These are phyloP conservation scores for Silurus asotus DNA, from an alignment of 2,113 vertebrate genomes.

Conservation along the genomic window DNA sequence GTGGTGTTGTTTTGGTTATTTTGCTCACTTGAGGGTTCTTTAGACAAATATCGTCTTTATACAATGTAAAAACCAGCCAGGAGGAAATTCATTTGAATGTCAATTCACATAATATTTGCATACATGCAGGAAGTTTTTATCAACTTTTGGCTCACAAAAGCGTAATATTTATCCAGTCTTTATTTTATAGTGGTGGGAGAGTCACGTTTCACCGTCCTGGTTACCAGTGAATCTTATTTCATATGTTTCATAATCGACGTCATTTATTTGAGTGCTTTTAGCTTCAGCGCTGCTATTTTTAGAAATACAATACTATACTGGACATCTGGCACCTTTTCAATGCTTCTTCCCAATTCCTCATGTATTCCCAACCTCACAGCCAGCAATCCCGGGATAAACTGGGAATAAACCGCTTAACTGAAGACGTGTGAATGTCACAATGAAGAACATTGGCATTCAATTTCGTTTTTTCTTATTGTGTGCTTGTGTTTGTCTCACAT, in stretches of 20 bases:
- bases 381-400: not conserved
- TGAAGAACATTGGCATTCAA: not conserved
- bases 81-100: too few species aligned
- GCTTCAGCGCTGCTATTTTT: too few species aligned
- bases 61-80: too few species aligned
- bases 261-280: too few species aligned
- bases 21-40: too few species aligned
- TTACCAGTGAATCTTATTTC: not conserved
- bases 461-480: not conserved
- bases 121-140: too few species aligned
- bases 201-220: not conserved
- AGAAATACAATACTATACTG: too few species aligned
- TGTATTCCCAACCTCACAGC: not conserved
- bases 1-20: too few species aligned
- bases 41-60: too few species aligned
- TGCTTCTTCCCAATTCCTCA: not conserved
- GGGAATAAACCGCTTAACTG: not conserved
- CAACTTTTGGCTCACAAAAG: not conserved
- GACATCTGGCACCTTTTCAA: too few species aligned
- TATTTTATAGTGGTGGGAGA: not conserved
- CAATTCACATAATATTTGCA: too few species aligned
- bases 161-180: not conserved
- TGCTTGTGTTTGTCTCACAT: constrained; percentile 71
- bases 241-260: too few species aligned
- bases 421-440: not conserved